Base-by-base conservation (phyloP, 1,140 invertebrate species). In the Tribolium castaneum region DNA sequence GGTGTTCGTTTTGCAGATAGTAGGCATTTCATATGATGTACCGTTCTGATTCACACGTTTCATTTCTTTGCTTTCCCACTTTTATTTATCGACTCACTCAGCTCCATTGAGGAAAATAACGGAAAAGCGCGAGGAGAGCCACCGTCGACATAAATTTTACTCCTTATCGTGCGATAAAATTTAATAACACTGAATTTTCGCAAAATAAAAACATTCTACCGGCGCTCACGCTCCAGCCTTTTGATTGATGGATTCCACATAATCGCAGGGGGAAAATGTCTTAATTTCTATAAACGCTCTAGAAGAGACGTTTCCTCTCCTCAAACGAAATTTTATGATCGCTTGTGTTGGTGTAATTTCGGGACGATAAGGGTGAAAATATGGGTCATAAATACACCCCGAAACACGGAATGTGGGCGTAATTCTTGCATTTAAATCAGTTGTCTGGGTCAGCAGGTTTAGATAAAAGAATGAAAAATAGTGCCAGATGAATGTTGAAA, bases 31-130 rank as follows among this genome's bases (percentile, higher is more conserved):
- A 34, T 25, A 50, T 52, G 71, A 73, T 52, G 71, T 49, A 73
- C 39, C 71, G 71, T 73, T 73, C 71, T 73, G 52, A 73, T 73
- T 73, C 71, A 73, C 71, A 73, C 71, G 71, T 51, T 73, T 73
- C 52, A 54, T 54, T 73, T 73, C 50, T 51, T 73, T 54, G 59
- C 30, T 34, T 66, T 66, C 59, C 59, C 59, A 66, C 59, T 66
- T 59, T 66, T 66, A 66, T 66, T 66, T 66, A 66, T 66, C 59
- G n/a, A 30, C 10, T 22, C n/a, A 35, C n/a, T 35, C 34, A 10
- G 59, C 13, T 35, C 59, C 25, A 66, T 66, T 66, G 25, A 35
- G 3, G 12, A 14, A 62, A 62, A 6, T 22, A 62, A 66, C 30
- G 59, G 25, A 12, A 13, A 35, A 66, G 45, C 34, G 59, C 22